Evolutionary conservation across 1,140 invertebrate species (phyloP).

Genomic region (Contarinia nasturtii): DNA sequence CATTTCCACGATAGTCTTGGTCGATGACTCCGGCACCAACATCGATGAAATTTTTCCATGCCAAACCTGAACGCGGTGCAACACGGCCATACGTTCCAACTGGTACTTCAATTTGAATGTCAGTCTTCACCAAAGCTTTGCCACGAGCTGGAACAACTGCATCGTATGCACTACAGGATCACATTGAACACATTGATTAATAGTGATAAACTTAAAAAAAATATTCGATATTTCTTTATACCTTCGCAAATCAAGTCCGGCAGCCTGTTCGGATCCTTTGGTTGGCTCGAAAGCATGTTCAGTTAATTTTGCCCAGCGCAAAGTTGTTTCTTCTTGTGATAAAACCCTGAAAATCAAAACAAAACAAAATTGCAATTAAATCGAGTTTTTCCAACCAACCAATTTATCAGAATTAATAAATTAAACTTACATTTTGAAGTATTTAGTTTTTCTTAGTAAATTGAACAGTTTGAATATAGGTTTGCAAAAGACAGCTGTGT

Average conservation of each 20-base stretch:
- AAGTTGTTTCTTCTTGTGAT: conserved; percentile 20
- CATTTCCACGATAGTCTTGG: conserved; percentile 80
- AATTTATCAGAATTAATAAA: too few relatives aligned
- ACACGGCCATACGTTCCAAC: conserved; percentile 85
- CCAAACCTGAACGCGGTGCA: conserved; percentile 89
- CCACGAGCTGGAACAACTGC: conserved; percentile 61
- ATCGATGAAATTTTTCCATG: conserved; percentile 90
- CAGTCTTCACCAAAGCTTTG: conserved; percentile 77
- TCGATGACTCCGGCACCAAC: conserved; percentile 93
- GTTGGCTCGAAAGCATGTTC: conserved; percentile 61
- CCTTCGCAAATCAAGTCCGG: conserved; percentile 84
- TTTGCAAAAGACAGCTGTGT: too few relatives aligned
- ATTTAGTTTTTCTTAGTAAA: too few relatives aligned
- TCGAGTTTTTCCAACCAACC: too few relatives aligned
- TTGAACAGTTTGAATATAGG: too few relatives aligned
- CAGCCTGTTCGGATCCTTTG: conserved; percentile 67
- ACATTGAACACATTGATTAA: too few relatives aligned
- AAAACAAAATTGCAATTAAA: too few relatives aligned
- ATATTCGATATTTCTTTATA: too few relatives aligned
- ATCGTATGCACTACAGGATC: conserved; percentile 66
- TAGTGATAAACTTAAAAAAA: too few relatives aligned
- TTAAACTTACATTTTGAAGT: too few relatives aligned
- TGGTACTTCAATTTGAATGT: conserved; percentile 73
- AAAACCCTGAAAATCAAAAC: too few relatives aligned
- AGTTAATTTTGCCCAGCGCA: conserved; percentile 58